Percentiles rank a stretch among this genome's conserved stretches.
Evolutionary conservation across 2,797 vertebrate genomes (phyloP).

Genomic region (Mormyrus proboscirostris): DNA sequence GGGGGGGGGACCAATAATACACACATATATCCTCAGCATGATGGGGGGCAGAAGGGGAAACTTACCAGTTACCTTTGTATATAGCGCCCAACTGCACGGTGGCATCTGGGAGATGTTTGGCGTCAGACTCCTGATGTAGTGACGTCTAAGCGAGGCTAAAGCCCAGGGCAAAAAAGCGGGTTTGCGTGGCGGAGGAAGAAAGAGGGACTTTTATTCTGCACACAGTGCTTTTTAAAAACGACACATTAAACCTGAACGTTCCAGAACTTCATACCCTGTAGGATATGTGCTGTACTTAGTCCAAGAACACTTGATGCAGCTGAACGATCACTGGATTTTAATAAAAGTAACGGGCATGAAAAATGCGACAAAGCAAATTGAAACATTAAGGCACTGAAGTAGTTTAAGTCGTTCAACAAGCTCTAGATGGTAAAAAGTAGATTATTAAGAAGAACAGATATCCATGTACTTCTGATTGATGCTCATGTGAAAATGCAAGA

Average conservation of each 20-base stretch:
- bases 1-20: conserved; percentile 22
- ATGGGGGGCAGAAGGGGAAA: not conserved
- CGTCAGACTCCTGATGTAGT: not conserved
- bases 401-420: not conserved
- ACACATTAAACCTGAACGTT: not conserved
- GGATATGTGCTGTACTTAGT: conserved; percentile 1
- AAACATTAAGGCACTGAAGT: not conserved
- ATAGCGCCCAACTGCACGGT: not conserved
- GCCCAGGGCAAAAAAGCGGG: not conserved
- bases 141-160: not conserved
- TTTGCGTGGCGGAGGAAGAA: not conserved
- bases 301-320: not conserved
- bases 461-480: not conserved
- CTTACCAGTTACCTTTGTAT: not conserved
- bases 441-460: not conserved
- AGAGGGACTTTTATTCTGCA: not conserved
- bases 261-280: not conserved
- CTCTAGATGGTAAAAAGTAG: not conserved
- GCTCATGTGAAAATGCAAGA: not conserved
- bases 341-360: not conserved
- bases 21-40: conserved; percentile 19
- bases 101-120: not conserved
- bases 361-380: not conserved
- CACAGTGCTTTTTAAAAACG: not conserved
- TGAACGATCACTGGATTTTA: not conserved